Base-by-base conservation (phyloP, 2,797 vertebrate genomes). In the Bryconaethiops microstoma region DNA sequence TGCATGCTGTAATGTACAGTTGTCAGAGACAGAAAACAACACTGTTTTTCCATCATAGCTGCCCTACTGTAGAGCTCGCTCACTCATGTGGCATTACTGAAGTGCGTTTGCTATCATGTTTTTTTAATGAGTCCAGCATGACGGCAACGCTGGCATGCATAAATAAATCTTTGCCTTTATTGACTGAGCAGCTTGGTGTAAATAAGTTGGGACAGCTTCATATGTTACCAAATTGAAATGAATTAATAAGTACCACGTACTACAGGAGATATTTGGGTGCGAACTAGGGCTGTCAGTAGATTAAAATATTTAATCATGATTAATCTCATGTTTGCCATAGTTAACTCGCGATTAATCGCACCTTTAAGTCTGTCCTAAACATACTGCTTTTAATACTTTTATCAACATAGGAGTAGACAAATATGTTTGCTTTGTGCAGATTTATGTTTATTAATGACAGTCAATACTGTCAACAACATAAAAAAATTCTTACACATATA, bases 121-220 rank as follows among this genome's bases (percentile, higher is more conserved):
- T 52, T 67, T 67, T 67, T 67, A 29, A 72, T 40, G n/a, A 19
- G 8, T 40, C 17, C 52, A 55, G 25, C 13, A 25, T 25, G 14
- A 10, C 19, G 21, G 12, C 71, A 40, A 5, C 14, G 5, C 2
- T 74, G 29, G 52, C 17, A 40, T 57, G 10, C 17, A 71, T 52
- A 71, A 52, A 71, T 73, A 21, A 73, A 40, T 55, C 35, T n/a
- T 42, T 16, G 12, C 19, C 29, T 73, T 73, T 21, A 57, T 57
- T 57, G 52, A 73, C 71, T 57, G 25, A 13, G 52, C 35, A 12
- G 29, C 50, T 29, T 54, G 21, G 23, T 54, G 48, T 71, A 71
- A 71, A 71, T 54, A 52, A 50, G 69, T 17, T 54, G 13, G 8
- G 23, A 54, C 48, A 71, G 69, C 16, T 35, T 35, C 29, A 52